A percentile compares a stretch with the other conserved stretches of the same genome.
phyloP scores from a whole-genome alignment of 2,113 vertebrate species.

The Tychaedon coryphoeus region DNA sequence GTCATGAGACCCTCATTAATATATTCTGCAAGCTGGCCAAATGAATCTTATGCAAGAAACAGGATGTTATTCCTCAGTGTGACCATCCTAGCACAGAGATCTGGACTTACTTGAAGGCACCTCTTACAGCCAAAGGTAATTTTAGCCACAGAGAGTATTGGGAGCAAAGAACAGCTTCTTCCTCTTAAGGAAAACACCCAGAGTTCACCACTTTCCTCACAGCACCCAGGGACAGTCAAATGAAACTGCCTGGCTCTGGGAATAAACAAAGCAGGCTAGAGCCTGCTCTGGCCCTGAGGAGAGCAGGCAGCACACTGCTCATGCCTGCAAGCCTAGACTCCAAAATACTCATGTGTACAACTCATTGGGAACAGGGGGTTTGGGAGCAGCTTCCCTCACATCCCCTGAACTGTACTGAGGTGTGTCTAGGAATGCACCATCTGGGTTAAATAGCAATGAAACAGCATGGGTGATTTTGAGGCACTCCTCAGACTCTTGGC shows the following conservation, averaged over 20 bases:
- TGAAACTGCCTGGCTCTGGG: neutral
- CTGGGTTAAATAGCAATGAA: neutral
- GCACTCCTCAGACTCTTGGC: neutral
- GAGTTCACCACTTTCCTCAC: neutral
- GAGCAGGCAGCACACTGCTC: neutral
- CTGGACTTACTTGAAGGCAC: neutral
- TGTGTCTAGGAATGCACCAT: neutral
- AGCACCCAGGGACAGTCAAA: neutral
- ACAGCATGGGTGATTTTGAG: neutral
- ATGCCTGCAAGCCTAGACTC: neutral
- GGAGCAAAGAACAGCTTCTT: neutral
- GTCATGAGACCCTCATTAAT: neutral
- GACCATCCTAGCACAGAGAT: neutral
- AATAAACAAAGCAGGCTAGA: neutral
- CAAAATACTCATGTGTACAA: neutral
- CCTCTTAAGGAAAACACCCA: neutral
- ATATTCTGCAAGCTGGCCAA: neutral
- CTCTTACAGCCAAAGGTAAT: neutral
- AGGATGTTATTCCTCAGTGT: neutral
- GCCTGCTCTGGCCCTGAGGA: neutral
- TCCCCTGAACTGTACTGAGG: neutral
- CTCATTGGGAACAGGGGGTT: neutral
- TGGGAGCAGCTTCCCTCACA: neutral
- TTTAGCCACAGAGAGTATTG: neutral
- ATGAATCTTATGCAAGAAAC: neutral